Percentiles rank a stretch among this genome's conserved stretches.
Conservation (phyloP, 2,797 vertebrate genomes). For the Pygocentrus nattereri region DNA sequence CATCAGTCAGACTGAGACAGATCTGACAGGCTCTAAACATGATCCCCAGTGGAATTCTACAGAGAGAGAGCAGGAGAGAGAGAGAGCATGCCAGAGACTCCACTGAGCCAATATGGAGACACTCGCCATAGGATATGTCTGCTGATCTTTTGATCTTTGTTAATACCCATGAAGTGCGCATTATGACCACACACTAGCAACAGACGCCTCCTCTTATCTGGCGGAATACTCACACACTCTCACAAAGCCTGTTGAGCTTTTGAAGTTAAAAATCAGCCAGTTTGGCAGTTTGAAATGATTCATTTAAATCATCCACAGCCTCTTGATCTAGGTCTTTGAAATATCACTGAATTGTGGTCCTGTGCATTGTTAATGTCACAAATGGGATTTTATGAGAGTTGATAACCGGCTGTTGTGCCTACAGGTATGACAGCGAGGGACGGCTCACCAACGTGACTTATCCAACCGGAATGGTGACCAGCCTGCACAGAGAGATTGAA, state of each 20-base stretch:
- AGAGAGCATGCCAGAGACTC: constrained; percentile 1
- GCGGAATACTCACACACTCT: constrained; percentile 12
- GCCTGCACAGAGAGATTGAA: constrained; percentile 97
- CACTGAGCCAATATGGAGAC: constrained; percentile 31
- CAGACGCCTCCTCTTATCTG: constrained; percentile 36
- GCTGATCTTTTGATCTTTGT: constrained; percentile 38
- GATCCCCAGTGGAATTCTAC: constrained; percentile 35
- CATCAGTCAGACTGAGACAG: constrained; percentile 57
- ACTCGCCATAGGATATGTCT: constrained; percentile 37
- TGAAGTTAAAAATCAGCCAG: constrained; percentile 2
- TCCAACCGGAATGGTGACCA: constrained; percentile 97
- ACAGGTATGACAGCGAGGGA: constrained; percentile 98
- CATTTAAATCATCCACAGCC: constrained; percentile 8
- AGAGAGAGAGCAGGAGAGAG: constrained; percentile 3
- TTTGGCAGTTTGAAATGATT: constrained; percentile 10
- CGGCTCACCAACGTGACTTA: constrained; percentile 97
- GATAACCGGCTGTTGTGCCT: constrained; percentile 6
- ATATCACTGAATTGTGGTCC: constrained; percentile 10
- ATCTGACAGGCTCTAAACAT: constrained; percentile 53
- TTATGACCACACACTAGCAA: constrained; percentile 8
- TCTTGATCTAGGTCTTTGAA: background rate
- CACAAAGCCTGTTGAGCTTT: constrained; percentile 3
- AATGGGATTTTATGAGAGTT: background rate
- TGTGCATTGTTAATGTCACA: background rate
- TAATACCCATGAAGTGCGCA: constrained; percentile 25